Evolutionary conservation across 2,113 vertebrate genomes (phyloP), one percentile per base, ranked within the genome.

Genomic region (Centropristis striata): DNA sequence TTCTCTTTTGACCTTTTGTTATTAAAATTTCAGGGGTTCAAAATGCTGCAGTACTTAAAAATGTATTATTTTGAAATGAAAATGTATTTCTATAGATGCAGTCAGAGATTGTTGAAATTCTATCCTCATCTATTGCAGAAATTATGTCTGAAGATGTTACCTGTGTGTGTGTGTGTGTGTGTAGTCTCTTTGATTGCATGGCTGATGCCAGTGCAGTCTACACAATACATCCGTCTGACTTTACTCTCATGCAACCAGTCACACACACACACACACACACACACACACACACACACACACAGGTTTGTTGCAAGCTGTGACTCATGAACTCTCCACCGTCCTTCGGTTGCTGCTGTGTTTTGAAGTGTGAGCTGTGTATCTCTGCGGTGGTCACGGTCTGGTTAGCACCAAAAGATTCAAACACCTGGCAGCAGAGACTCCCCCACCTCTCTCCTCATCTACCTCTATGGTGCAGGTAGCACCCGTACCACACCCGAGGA

Each of bases 381-480:
- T 86, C 49, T 84, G 75, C n/a, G 9, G 20, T 72, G 32, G 71
- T 90, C 70, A 75, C 13, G 80, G 84, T 92, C 86, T 75, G 65
- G 36, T 86, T 86, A 80, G 79, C 72, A 46, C 50, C 68, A 86
- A 69, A 77, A 50, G 82, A 70, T 86, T 91, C 50, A 86, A 83
- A 85, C 67, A 71, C 59, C 60, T 89, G 74, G 55, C n/a, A 44
- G 55, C n/a, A 44, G 39, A 82, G 37, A 83, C 51, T 41, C 42
- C 55, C 21, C 21, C 27, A 54, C 8, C 25, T 44, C 11, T 57
- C n/a, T n/a, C n/a, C n/a, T n/a, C n/a, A n/a, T n/a, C n/a, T n/a
- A n/a, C n/a, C n/a, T n/a, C n/a, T 20, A 51, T 25, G 44, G 23
- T 63, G 53, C 50, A 25, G 55, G n/a, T 23, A 27, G 59, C 32